phyloP scores from a whole-genome alignment of 2,113 vertebrate species.

The Sylvietta virens region DNA sequence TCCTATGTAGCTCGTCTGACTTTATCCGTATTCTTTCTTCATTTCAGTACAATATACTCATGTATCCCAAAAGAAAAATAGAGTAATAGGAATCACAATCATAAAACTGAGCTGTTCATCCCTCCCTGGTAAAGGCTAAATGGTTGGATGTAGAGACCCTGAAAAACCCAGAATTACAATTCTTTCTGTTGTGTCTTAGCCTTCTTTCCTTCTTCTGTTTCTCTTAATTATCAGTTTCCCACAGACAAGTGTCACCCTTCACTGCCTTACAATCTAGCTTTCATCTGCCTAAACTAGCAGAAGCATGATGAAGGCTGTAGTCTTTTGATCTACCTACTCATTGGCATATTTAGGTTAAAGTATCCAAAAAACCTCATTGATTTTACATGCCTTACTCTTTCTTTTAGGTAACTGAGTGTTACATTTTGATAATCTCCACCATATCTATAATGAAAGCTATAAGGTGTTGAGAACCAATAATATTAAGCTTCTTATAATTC shows the following conservation, averaged over 20 bases:
- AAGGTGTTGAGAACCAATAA: neutral
- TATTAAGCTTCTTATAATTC: neutral
- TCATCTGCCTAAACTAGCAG: neutral
- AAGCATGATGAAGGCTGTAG: neutral
- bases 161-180: neutral
- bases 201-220: neutral
- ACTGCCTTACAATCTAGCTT: neutral
- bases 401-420: neutral
- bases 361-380: neutral
- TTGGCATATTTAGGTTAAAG: neutral
- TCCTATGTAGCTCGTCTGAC: neutral
- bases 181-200: neutral
- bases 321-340: constrained; percentile 6
- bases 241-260: neutral
- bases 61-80: neutral
- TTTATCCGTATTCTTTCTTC: neutral
- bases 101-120: neutral
- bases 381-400: neutral
- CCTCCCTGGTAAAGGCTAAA: neutral
- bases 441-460: neutral
- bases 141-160: neutral
- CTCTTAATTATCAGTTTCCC: neutral
- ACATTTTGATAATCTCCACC: neutral
- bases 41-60: neutral
- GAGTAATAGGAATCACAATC: neutral